Percentiles rank a stretch among this genome's conserved stretches.
Conservation (phyloP, 2,113 vertebrate species). For the Phalacrocorax pelagicus region DNA sequence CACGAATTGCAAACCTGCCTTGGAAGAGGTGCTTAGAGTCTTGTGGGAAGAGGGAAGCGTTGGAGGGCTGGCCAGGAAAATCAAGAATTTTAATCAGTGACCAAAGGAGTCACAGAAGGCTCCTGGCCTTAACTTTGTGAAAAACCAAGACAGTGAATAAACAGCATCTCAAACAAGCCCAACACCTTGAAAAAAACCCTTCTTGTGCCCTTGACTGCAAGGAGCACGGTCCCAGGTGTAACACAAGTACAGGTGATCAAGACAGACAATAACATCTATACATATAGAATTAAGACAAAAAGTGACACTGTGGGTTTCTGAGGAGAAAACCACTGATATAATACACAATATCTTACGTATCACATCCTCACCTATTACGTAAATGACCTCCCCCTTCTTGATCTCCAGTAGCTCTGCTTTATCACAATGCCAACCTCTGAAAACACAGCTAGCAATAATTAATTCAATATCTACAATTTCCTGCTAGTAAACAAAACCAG, state of each 20-base stretch:
- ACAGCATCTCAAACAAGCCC: background rate
- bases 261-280: background rate
- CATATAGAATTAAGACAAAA: rapidly evolving
- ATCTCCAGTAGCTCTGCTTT: background rate
- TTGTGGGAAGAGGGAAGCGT: background rate
- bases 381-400: background rate
- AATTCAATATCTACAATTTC: background rate
- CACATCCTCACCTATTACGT: background rate
- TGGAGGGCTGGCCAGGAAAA: background rate
- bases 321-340: background rate
- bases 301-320: background rate
- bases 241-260: background rate
- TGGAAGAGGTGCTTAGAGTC: background rate
- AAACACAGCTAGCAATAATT: background rate
- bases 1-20: background rate
- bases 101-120: background rate
- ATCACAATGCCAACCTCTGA: background rate
- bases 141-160: background rate
- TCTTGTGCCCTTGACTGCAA: background rate
- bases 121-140: background rate
- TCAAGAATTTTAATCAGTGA: rapidly evolving
- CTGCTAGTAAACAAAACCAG: background rate
- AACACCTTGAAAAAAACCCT: rapidly evolving
- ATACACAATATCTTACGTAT: rapidly evolving
- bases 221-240: background rate